These are phyloP conservation scores for Drosophila orena DNA, from an alignment of 1,140 invertebrate genomes.

Conservation along the genomic window DNA sequence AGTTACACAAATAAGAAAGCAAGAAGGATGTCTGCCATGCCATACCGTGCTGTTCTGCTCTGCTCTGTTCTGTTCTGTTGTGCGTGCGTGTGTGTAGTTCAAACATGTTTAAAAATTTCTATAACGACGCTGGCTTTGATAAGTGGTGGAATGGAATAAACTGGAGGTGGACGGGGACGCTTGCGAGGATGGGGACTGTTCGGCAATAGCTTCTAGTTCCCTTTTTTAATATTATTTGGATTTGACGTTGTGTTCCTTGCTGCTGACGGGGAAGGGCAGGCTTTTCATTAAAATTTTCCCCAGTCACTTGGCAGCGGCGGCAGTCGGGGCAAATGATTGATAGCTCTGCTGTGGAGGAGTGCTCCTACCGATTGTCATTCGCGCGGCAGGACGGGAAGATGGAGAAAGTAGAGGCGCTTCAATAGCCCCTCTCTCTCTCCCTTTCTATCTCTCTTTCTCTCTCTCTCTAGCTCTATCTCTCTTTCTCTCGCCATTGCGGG, in stretches of 20 bases:
- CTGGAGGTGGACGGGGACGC: not conserved
- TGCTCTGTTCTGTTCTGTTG: too few relatives aligned
- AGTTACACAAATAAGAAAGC: slow-evolving; percentile 75
- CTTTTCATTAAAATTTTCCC: slow-evolving; percentile 76
- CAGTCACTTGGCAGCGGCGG: slow-evolving; percentile 64
- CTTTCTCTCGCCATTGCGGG: not conserved
- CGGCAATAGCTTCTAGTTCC: slow-evolving; percentile 76
- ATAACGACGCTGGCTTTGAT: slow-evolving; percentile 61
- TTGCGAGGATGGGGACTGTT: not conserved
- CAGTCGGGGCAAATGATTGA: slow-evolving; percentile 42
- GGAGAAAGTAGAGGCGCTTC: not conserved
- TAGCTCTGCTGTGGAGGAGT: slow-evolving; percentile 14
- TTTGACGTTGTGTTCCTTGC: slow-evolving; percentile 27
- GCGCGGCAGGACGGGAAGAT: not conserved
- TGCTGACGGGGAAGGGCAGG: slow-evolving; percentile 15
- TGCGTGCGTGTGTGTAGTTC: slow-evolving; percentile 65
- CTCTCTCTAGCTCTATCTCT: not conserved
- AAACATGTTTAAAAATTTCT: slow-evolving; percentile 81
- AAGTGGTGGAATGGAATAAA: slow-evolving; percentile 12
- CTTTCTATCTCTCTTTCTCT: too few relatives aligned
- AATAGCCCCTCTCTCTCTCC: not conserved
- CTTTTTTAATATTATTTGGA: slow-evolving; percentile 73
- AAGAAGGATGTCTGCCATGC: slow-evolving; percentile 25
- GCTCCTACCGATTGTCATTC: slow-evolving; percentile 31
- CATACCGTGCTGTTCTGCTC: not conserved